Conservation (phyloP, 2,113 vertebrate species). For the Dryoscopus gambensis region DNA sequence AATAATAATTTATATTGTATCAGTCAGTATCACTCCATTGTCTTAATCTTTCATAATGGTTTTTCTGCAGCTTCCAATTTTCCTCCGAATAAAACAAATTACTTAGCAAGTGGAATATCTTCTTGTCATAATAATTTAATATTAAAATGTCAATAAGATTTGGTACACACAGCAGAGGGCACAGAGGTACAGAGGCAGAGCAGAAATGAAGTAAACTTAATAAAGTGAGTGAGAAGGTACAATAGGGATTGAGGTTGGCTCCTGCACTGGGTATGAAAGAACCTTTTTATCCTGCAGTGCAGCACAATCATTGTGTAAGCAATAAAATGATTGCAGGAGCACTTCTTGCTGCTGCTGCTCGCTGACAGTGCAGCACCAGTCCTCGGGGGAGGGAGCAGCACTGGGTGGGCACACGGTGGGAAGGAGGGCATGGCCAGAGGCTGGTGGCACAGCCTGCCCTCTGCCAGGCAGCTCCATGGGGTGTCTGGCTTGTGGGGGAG, state of each 20-base stretch:
- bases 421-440: neutral
- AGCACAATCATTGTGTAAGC: constrained; percentile 2
- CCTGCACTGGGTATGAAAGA: constrained; percentile 36
- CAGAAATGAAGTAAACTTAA: constrained; percentile 69
- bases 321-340: constrained; percentile 15
- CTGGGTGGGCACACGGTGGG: accelerated
- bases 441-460: neutral
- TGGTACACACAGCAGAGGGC: constrained; percentile 67
- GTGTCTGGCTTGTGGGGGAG: neutral
- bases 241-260: constrained; percentile 39
- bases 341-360: neutral
- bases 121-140: constrained; percentile 74
- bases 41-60: constrained; percentile 71
- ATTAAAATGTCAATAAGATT: constrained; percentile 74
- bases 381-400: neutral
- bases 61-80: constrained; percentile 72
- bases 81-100: constrained; percentile 70
- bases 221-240: constrained; percentile 55
- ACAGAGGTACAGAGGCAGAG: constrained; percentile 59
- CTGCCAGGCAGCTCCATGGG: accelerated
- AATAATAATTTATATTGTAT: constrained; percentile 66
- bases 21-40: constrained; percentile 57
- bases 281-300: constrained; percentile 45
- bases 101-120: constrained; percentile 71
- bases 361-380: neutral